phyloP scores from a whole-genome alignment of 1,140 invertebrate genomes.

The Battus philenor region DNA sequence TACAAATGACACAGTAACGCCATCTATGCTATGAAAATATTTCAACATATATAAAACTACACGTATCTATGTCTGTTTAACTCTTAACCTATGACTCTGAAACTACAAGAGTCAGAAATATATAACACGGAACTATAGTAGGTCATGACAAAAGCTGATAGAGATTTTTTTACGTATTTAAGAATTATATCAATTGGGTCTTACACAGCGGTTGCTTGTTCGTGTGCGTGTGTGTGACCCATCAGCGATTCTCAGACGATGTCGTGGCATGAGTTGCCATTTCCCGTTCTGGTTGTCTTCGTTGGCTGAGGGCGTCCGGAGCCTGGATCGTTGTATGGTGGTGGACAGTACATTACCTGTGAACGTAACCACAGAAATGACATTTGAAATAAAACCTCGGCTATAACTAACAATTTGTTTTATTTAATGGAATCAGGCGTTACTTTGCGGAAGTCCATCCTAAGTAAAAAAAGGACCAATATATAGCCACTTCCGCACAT shows the following conservation, averaged over 20 bases:
- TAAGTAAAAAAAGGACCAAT: too few species aligned
- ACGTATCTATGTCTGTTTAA: not conserved
- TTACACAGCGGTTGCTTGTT: conserved; percentile 51
- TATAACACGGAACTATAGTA: not conserved
- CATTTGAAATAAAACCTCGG: too few species aligned
- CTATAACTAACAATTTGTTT: too few species aligned
- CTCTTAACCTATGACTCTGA: not conserved
- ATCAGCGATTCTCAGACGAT: conserved; percentile 72
- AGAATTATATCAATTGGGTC: not conserved
- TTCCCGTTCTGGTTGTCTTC: conserved; percentile 63
- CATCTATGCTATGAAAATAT: conserved; percentile 1
- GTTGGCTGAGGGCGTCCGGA: conserved; percentile 57
- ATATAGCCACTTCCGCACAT: too few species aligned
- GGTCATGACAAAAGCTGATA: not conserved
- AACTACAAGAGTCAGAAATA: too few species aligned
- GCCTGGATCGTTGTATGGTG: conserved; percentile 47
- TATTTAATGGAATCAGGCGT: too few species aligned
- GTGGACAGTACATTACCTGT: conserved; percentile 68
- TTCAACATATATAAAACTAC: not conserved
- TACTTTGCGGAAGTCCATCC: too few species aligned
- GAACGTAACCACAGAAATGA: too few species aligned
- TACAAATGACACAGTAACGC: not conserved
- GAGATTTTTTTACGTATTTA: not conserved
- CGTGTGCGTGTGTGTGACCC: conserved; percentile 41
- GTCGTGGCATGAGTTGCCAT: conserved; percentile 67